phyloP scores from a whole-genome alignment of 1,140 invertebrate species.

The Tenebrio molitor region DNA sequence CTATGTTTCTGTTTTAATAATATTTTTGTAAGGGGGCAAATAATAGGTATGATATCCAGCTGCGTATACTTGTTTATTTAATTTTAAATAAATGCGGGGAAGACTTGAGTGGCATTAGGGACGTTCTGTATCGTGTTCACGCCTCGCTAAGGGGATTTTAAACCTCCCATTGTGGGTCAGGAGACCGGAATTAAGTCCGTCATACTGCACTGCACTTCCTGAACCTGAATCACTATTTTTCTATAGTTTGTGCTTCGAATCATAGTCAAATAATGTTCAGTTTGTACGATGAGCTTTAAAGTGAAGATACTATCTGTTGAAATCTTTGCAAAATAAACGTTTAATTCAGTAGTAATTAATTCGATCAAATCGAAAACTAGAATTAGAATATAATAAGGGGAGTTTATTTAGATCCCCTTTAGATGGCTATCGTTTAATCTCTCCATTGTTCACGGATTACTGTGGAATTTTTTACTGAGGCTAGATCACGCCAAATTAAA shows the following conservation, averaged over 20 bases:
- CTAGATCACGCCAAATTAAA: conserved; percentile 46
- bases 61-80: conserved; percentile 55
- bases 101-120: conserved; percentile 51
- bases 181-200: conserved; percentile 30
- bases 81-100: conserved; percentile 52
- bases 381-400: conserved; percentile 33
- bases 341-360: conserved; percentile 26
- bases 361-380: conserved; percentile 8
- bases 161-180: conserved; percentile 38
- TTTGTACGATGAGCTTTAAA: too few relatives aligned
- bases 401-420: conserved; percentile 32
- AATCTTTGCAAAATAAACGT: not conserved
- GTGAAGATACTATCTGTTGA: not conserved
- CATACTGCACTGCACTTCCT: not conserved
- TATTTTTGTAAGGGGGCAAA: conserved; percentile 48
- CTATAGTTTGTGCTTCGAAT: too few relatives aligned
- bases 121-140: conserved; percentile 45
- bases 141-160: conserved; percentile 52
- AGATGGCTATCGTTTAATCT: conserved; percentile 40
- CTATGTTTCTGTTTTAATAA: conserved; percentile 47
- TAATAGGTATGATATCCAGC: conserved; percentile 54
- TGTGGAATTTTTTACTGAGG: conserved; percentile 43
- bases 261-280: too few relatives aligned
- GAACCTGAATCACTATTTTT: conserved; percentile 5
- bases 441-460: conserved; percentile 31